A percentile compares a stretch with the other conserved stretches of the same genome.
These are phyloP conservation scores for Leucoptera coffeella DNA, from an alignment of 2,888 invertebrate species.

Conservation along the genomic window DNA sequence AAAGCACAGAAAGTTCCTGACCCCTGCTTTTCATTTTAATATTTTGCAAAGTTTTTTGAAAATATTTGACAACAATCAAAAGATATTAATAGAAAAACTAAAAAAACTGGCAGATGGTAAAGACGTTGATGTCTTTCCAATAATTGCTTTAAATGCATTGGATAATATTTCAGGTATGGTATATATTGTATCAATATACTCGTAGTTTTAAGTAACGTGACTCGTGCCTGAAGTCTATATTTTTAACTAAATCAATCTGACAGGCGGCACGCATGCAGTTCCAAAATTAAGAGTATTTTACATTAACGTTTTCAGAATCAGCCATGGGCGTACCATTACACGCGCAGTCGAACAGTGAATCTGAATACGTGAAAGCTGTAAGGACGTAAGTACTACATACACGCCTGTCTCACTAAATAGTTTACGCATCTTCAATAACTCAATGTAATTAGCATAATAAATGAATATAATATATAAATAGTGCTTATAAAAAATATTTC, in stretches of 20 bases:
- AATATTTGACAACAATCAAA: constrained; percentile 60
- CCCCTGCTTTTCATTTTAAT: constrained; percentile 75
- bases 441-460: too few species aligned
- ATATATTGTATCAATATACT: background rate
- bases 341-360: constrained; percentile 63
- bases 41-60: constrained; percentile 67
- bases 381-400: constrained; percentile 66
- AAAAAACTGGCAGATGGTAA: constrained; percentile 22
- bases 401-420: too few species aligned
- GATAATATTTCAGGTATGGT: constrained; percentile 36
- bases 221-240: too few species aligned
- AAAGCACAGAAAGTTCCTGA: constrained; percentile 61
- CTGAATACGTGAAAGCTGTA: constrained; percentile 67
- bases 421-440: too few species aligned
- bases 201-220: background rate
- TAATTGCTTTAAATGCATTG: constrained; percentile 49
- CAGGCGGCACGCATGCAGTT: too few species aligned
- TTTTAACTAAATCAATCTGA: too few species aligned
- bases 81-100: constrained; percentile 51
- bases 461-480: too few species aligned
- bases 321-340: constrained; percentile 76
- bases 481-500: too few species aligned
- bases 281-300: too few species aligned
- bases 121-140: constrained; percentile 54
- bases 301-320: constrained; percentile 56